phyloP scores from a whole-genome alignment of 2,888 invertebrate genomes.

The Meghimatium bilineatum region DNA sequence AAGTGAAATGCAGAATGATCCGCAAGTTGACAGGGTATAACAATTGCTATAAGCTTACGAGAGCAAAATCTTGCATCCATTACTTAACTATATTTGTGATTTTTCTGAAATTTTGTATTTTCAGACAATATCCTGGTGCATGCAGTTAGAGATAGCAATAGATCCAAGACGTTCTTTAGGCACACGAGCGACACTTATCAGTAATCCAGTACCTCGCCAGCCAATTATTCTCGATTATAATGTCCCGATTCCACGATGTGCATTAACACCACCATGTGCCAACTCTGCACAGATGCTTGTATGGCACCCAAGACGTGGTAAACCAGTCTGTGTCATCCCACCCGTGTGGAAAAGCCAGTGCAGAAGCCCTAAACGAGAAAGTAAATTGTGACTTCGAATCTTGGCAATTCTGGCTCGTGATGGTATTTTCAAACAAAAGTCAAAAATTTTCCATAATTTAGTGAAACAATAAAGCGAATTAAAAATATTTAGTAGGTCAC shows the following conservation, averaged over 20 bases:
- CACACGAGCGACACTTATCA: conserved; percentile 68
- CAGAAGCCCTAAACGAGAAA: conserved; percentile 56
- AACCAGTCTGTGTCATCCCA: conserved; percentile 72
- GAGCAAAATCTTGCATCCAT: no score
- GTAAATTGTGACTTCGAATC: conserved; percentile 58
- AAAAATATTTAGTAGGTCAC: background rate
- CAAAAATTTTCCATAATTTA: background rate
- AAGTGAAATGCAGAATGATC: no score
- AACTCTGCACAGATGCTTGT: conserved; percentile 76
- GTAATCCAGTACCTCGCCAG: conserved; percentile 68
- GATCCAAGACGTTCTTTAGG: conserved; percentile 73
- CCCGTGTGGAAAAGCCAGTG: conserved; percentile 66
- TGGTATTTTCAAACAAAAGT: conserved; percentile 2
- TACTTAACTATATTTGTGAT: no score
- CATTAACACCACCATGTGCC: conserved; percentile 74
- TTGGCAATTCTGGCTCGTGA: background rate
- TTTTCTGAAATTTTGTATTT: background rate
- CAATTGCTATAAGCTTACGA: no score
- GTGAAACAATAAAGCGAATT: background rate
- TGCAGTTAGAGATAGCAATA: conserved; percentile 73
- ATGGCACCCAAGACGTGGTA: conserved; percentile 72
- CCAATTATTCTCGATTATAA: conserved; percentile 67
- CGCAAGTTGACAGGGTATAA: no score
- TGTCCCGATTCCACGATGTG: conserved; percentile 71
- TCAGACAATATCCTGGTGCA: conserved; percentile 56